Conservation (phyloP, 2,797 vertebrate genomes). For the Squalus acanthias region DNA sequence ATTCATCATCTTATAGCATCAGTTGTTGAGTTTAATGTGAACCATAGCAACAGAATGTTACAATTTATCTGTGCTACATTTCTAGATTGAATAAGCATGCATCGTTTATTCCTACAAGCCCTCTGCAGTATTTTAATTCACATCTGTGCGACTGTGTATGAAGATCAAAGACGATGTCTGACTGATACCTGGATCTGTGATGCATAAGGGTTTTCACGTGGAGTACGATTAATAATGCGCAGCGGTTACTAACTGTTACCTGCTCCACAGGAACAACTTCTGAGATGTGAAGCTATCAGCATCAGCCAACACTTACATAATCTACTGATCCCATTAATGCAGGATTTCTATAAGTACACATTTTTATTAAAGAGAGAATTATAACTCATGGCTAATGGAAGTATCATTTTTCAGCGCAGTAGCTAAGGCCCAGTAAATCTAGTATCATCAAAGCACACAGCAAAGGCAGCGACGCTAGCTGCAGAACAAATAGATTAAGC, state of each 20-base stretch:
- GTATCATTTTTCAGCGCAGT: neutral
- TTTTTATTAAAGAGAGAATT: constrained; percentile 5
- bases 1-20: constrained; percentile 8
- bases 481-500: neutral
- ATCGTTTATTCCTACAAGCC: neutral
- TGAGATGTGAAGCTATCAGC: neutral
- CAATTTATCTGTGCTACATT: constrained; percentile 15
- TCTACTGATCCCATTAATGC: neutral
- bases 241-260: neutral
- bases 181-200: constrained; percentile 28
- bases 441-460: neutral
- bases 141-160: constrained; percentile 20
- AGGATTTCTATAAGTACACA: neutral
- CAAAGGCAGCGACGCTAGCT: neutral
- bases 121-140: constrained; percentile 27
- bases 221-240: neutral
- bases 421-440: neutral
- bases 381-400: neutral
- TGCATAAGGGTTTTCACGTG: neutral
- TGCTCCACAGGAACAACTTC: neutral
- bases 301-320: constrained; percentile 20
- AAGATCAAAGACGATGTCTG: neutral
- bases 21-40: constrained; percentile 29
- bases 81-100: constrained; percentile 31
- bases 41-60: constrained; percentile 34